phyloP scores from a whole-genome alignment of 2,888 invertebrate genomes.

The Fabriciana adippe region DNA sequence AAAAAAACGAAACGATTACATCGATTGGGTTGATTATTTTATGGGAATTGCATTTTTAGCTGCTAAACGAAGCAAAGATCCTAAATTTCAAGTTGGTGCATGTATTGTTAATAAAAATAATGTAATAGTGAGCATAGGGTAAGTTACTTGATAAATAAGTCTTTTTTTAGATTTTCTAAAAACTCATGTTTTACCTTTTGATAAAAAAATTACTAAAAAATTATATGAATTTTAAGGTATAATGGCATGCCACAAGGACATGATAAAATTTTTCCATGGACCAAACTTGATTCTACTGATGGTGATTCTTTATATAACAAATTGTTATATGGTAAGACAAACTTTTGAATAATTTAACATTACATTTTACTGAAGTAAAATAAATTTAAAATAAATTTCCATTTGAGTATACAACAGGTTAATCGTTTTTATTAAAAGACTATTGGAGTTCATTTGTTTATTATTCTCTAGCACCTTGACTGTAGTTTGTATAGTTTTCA shows the following conservation, averaged over 20 bases:
- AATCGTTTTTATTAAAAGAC: too few relatives aligned
- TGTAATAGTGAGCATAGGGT: conserved; percentile 94
- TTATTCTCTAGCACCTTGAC: too few relatives aligned
- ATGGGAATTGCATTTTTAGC: conserved; percentile 96
- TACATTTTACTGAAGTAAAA: not conserved
- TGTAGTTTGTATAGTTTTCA: not conserved
- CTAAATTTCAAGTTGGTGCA: conserved; percentile 95
- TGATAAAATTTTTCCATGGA: conserved; percentile 96
- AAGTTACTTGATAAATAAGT: conserved; percentile 35
- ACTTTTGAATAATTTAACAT: not conserved
- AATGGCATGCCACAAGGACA: conserved; percentile 97
- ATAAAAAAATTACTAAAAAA: not conserved
- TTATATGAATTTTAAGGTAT: conserved; percentile 77
- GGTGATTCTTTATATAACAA: conserved; percentile 86
- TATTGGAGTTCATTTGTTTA: too few relatives aligned
- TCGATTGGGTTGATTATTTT: conserved; percentile 97
- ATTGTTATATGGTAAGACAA: conserved; percentile 89
- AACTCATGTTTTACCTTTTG: not conserved
- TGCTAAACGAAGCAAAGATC: conserved; percentile 97
- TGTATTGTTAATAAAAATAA: conserved; percentile 94
- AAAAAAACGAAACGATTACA: conserved; percentile 84
- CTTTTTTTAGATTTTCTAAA: too few relatives aligned
- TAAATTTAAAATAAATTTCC: too few relatives aligned
- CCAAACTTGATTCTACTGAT: conserved; percentile 77
- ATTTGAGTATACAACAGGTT: too few relatives aligned